Percentiles rank a stretch among this genome's conserved stretches.
Conservation (phyloP, 2,797 vertebrate species). For the Pseudomugil gertrudae region DNA sequence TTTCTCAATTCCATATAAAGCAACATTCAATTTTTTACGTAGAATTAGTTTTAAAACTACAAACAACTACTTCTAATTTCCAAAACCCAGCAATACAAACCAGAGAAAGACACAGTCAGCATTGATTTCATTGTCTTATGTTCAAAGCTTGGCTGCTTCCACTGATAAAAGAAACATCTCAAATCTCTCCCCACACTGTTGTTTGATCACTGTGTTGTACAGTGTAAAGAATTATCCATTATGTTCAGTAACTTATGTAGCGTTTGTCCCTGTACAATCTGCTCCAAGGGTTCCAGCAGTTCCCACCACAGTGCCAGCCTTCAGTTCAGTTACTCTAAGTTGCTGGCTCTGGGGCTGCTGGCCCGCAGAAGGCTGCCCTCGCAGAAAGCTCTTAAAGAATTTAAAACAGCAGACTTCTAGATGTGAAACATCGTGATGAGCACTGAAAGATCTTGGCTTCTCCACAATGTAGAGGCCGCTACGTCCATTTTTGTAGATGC, state of each 20-base stretch:
- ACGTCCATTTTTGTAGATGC: background rate
- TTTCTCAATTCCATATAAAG: constrained; percentile 20
- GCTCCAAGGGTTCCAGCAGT: background rate
- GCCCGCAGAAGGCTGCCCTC: no score
- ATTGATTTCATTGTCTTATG: background rate
- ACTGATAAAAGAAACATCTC: background rate
- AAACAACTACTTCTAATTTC: background rate
- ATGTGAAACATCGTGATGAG: no score
- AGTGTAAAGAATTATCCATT: background rate
- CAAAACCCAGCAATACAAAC: background rate
- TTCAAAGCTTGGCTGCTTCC: background rate
- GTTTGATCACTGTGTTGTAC: background rate
- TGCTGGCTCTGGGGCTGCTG: no score
- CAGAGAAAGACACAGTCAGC: background rate
- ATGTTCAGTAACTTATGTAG: background rate
- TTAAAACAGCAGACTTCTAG: background rate
- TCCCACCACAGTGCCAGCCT: background rate
- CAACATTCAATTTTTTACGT: constrained; percentile 9
- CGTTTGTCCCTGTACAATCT: background rate
- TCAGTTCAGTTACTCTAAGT: background rate
- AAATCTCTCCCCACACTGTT: background rate
- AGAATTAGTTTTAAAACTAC: constrained; percentile 32
- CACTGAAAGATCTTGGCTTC: background rate
- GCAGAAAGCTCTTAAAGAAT: background rate
- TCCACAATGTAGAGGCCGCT: background rate